Percentiles rank a stretch among this genome's conserved stretches.
These are phyloP conservation scores for Chlorops oryzae DNA, from an alignment of 1,140 invertebrate genomes.

Conservation along the genomic window DNA sequence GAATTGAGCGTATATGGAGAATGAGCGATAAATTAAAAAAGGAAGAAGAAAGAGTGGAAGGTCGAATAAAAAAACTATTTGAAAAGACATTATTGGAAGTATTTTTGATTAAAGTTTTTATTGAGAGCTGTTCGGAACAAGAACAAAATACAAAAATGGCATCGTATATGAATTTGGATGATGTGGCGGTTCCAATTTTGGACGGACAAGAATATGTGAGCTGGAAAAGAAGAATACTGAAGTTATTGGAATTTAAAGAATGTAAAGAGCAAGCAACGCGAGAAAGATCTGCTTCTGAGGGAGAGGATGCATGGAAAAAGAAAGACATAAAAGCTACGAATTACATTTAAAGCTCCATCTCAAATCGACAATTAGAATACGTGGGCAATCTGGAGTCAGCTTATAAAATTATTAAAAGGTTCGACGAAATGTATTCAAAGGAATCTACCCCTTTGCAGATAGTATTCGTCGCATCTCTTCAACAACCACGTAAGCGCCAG, in stretches of 20 bases:
- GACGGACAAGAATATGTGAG: conserved; percentile 17
- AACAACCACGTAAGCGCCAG: too few species aligned
- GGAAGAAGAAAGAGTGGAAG: background rate
- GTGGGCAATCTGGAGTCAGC: conserved; percentile 17
- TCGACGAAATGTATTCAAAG: conserved; percentile 28
- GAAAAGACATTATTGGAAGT: background rate
- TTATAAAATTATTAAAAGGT: conserved; percentile 27
- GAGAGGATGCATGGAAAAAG: conserved; percentile 20
- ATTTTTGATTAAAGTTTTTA: background rate
- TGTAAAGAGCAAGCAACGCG: background rate
- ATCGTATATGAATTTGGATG: background rate
- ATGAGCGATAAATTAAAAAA: background rate
- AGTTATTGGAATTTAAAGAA: conserved; percentile 8
- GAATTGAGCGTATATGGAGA: too few species aligned
- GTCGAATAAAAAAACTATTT: background rate
- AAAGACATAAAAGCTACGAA: conserved; percentile 25
- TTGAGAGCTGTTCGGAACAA: background rate
- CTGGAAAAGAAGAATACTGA: conserved; percentile 21
- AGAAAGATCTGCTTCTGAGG: background rate
- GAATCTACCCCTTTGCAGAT: conserved; percentile 27
- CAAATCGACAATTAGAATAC: conserved; percentile 27
- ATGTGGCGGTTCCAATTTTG: conserved; percentile 16
- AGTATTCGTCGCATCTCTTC: too few species aligned
- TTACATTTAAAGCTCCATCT: conserved; percentile 26
- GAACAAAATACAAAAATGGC: background rate